A percentile compares a stretch with the other conserved stretches of the same genome.
phyloP scores from a whole-genome alignment of 2,888 invertebrate species.

The Drosophila paracracens region DNA sequence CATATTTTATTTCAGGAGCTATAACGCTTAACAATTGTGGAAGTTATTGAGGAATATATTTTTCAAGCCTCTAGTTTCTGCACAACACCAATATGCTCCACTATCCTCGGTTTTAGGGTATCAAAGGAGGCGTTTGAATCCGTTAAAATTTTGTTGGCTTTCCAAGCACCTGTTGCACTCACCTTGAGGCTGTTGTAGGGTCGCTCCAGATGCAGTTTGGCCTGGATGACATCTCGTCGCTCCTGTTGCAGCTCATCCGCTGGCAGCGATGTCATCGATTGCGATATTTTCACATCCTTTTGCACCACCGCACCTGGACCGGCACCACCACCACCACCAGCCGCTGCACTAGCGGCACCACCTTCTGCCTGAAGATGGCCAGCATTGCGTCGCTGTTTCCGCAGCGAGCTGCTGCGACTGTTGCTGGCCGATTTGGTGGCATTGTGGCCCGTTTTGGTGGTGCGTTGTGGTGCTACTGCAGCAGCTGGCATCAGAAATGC shows the following conservation, averaged over 20 bases:
- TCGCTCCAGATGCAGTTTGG: conserved; percentile 87
- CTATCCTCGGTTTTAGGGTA: neutral
- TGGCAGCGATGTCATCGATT: conserved; percentile 92
- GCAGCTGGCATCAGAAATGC: conserved; percentile 63
- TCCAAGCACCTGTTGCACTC: conserved; percentile 48
- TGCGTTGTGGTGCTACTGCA: conserved; percentile 27
- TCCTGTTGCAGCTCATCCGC: conserved; percentile 86
- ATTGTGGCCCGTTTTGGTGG: conserved; percentile 43
- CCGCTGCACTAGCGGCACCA: neutral
- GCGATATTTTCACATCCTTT: conserved; percentile 70
- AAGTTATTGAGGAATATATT: neutral
- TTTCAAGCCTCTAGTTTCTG: neutral
- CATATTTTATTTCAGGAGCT: too few species aligned
- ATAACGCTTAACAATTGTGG: too few species aligned
- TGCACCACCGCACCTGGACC: neutral
- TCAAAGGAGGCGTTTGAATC: conserved; percentile 8
- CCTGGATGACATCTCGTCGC: conserved; percentile 86
- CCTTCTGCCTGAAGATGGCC: conserved; percentile 4
- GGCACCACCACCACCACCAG: neutral
- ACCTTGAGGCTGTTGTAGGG: conserved; percentile 93
- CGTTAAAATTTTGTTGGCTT: neutral
- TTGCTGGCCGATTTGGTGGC: conserved; percentile 65
- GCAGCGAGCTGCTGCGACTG: conserved; percentile 71
- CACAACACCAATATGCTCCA: neutral
- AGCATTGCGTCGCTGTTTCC: conserved; percentile 68